Percentiles rank a stretch among this genome's conserved stretches.
These are phyloP conservation scores for Drosophila buzzatii DNA, from an alignment of 2,888 invertebrate species.

Conservation along the genomic window DNA sequence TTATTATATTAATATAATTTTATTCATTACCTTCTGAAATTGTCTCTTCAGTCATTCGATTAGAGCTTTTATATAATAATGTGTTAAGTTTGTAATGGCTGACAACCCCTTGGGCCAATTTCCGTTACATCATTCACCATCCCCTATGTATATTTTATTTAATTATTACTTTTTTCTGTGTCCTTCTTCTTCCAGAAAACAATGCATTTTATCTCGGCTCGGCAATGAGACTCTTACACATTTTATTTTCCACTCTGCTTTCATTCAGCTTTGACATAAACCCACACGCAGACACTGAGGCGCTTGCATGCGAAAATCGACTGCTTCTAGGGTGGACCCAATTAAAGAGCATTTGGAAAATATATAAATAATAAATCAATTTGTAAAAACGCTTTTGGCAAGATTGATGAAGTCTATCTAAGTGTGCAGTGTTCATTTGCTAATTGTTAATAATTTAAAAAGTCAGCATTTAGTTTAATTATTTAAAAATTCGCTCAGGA, in stretches of 20 bases:
- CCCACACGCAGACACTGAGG: conserved; percentile 43
- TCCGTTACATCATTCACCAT: conserved; percentile 47
- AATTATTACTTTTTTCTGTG: conserved; percentile 24
- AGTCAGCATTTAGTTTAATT: too few species aligned
- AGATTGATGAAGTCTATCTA: too few species aligned
- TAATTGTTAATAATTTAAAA: too few species aligned
- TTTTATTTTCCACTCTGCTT: conserved; percentile 67
- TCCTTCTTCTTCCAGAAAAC: conserved; percentile 48
- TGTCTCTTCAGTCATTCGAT: neutral
- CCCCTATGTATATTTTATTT: conserved; percentile 38
- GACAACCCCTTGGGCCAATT: conserved; percentile 61
- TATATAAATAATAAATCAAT: neutral
- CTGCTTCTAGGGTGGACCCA: conserved; percentile 43
- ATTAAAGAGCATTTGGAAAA: neutral
- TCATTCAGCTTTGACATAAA: conserved; percentile 67
- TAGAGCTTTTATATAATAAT: neutral
- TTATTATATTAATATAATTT: too few species aligned
- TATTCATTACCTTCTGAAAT: too few species aligned
- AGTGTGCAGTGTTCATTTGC: too few species aligned
- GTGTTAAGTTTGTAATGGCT: conserved; percentile 21
- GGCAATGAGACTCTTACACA: conserved; percentile 71
- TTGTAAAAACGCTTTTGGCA: too few species aligned
- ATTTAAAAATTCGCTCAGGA: too few species aligned
- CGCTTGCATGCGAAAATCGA: conserved; percentile 37
- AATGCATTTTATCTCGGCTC: conserved; percentile 74